Evolutionary conservation across 2,113 vertebrate genomes (phyloP), one percentile per base, ranked within the genome.

Genomic region (Gopherus evgoodei): DNA sequence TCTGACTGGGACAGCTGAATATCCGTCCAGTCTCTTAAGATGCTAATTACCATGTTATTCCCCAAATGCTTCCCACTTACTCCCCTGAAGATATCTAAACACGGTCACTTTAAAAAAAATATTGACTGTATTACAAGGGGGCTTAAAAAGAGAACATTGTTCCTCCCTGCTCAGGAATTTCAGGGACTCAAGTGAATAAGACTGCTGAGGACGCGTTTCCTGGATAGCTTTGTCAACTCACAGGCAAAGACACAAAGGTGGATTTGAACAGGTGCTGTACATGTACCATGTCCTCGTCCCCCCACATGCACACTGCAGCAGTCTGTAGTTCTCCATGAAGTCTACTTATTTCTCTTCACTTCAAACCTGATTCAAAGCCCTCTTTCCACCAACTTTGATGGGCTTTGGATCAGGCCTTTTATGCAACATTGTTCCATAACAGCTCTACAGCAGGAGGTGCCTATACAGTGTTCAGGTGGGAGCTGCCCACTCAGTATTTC

Each of bases 51-150:
- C 94, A 95, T 96, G 95, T 88, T 12, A 42, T 79, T 75, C 87
- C 89, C 84, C 94, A 96, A 95, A 97, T 94, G 90, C 94, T 96
- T 90, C 96, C 92, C 93, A 96, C 93, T 96, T 94, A 95, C 29
- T 95, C 96, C 96, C 96, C 83, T 81, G 4, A 65, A 96, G 96
- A 95, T 89, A 62, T 57, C 12, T 5, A 1, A 42, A 87, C 21
- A 62, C 72, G 11, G 82, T 0, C 1, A 56, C 75, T 78, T 78
- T 24, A 44, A 42, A 78, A 75, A 75, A 62, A 6, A 76, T 27
- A 78, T 16, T 27, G 42, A 44, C 27, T 94, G 54, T 90, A 90
- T 91, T 44, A 81, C 75, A 52, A 78, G 83, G 54, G 83, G 89
- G 78, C 81, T 96, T 76, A 5, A 38, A 75, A 6, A 1, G n/a